Evolutionary conservation across 2,113 vertebrate genomes (phyloP), one percentile per base, ranked within the genome.

Genomic region (Semnopithecus entellus): DNA sequence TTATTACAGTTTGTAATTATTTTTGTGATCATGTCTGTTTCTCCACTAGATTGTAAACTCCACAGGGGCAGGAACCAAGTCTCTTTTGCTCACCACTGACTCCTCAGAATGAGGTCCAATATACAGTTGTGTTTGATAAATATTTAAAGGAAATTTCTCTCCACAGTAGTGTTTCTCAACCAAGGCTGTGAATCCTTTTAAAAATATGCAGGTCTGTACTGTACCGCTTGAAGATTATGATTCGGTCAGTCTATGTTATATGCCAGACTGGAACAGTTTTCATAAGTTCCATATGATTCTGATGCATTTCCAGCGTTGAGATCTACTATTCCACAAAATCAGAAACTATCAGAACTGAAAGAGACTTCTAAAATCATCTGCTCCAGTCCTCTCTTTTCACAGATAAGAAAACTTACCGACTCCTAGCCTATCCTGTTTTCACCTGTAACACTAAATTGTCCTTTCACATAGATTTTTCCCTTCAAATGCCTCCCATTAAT

Each of bases 91-190:
- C 66, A 86, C 25, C 59, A 72, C 2, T 22, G n/a, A 52, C 20
- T 95, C 45, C 83, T 87, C 22, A 16, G 81, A 86, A 94, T 27
- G 66, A 25, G 12, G 13, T 81, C 57, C 75, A 59, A 66, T 32
- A 91, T 10, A 66, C 17, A 94, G 12, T 6, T 59, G 30, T 27
- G 22, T 13, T 81, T 50, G 38, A 79, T 59, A 92, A 82, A 83
- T 73, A 78, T n/a, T 48, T 85, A 48, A 64, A 94, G 81, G 66
- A 89, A 86, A 78, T n/a, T 86, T 93, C n/a, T 55, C 68, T 88
- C n/a, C 48, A 43, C 40, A 83, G 68, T 9, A 30, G n/a, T 92
- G 55, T 48, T 68, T 96, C 52, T 80, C 55, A 76, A 57, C 18
- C 10, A 43, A 66, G 18, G 35, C 32, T 91, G 23, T 90, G 79